Conservation (phyloP, 2,113 vertebrate species). For the Trichomycterus rosablanca region DNA sequence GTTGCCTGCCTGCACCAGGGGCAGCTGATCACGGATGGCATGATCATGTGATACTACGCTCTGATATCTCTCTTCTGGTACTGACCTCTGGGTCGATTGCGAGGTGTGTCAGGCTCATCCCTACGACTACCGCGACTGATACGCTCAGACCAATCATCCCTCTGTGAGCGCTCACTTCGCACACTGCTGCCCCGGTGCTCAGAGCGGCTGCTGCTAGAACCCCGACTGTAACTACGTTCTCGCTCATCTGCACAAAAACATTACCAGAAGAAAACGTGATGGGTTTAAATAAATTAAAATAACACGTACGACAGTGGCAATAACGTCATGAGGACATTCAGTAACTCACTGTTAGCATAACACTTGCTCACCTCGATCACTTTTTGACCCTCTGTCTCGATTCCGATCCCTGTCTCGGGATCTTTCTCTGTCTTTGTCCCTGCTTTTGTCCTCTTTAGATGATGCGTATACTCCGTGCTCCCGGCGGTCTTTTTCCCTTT, state of each 20-base stretch:
- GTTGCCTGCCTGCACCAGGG: too few relatives aligned
- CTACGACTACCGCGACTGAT: conserved; percentile 72
- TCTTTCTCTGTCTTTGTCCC: conserved; percentile 64
- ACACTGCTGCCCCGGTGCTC: conserved; percentile 61
- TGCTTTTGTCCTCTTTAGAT: conserved; percentile 86
- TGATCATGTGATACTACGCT: too few relatives aligned
- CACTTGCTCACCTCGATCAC: conserved; percentile 69
- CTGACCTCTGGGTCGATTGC: conserved; percentile 81
- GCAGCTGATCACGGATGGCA: too few relatives aligned
- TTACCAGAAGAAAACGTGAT: background rate
- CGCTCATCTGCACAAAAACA: conserved; percentile 70
- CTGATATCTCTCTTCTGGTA: background rate
- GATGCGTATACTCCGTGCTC: conserved; percentile 92
- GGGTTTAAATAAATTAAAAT: too few relatives aligned
- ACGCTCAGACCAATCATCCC: conserved; percentile 77
- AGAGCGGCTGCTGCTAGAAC: conserved; percentile 64
- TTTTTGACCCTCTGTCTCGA: conserved; percentile 62
- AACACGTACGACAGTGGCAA: too few relatives aligned
- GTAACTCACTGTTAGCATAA: too few relatives aligned
- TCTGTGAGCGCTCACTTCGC: conserved; percentile 67
- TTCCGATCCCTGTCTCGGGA: conserved; percentile 59
- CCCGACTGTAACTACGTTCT: conserved; percentile 68
- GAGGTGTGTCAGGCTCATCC: conserved; percentile 81
- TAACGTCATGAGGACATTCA: too few relatives aligned
- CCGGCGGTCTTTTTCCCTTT: conserved; percentile 85